Percentiles rank a stretch among this genome's conserved stretches.
Evolutionary conservation across 2,888 invertebrate species (phyloP).

Genomic region (Chloroclysta siterata): DNA sequence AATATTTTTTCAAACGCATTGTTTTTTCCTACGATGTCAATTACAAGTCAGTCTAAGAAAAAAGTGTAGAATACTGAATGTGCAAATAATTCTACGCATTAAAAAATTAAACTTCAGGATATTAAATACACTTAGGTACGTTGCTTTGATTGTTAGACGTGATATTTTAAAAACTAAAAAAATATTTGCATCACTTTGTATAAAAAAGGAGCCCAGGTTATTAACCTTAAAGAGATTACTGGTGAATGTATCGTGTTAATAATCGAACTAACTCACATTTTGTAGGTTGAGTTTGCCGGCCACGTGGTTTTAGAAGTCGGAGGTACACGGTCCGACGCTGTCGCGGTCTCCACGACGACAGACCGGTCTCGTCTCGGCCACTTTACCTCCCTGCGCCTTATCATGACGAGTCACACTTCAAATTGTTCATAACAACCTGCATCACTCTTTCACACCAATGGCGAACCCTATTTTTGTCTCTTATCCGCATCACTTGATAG

Average conservation of each 20-base stretch:
- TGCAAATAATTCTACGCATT: background rate
- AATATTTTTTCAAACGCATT: background rate
- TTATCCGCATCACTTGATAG: slow-evolving; percentile 40
- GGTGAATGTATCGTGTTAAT: slow-evolving; percentile 27
- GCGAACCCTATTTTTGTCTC: slow-evolving; percentile 42
- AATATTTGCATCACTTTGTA: background rate
- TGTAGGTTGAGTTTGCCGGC: slow-evolving; percentile 64
- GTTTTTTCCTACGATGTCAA: background rate
- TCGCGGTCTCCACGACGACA: slow-evolving; percentile 75
- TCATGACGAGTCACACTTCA: slow-evolving; percentile 49
- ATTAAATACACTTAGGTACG: background rate
- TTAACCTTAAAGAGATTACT: slow-evolving; percentile 12
- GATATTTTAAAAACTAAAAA: background rate
- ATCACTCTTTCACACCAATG: slow-evolving; percentile 45
- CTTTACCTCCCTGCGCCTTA: slow-evolving; percentile 44
- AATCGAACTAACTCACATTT: slow-evolving; percentile 64
- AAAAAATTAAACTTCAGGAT: background rate
- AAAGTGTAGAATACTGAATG: background rate
- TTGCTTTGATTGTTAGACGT: background rate
- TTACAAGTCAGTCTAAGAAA: too few species aligned
- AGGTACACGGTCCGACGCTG: slow-evolving; percentile 65
- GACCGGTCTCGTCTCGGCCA: slow-evolving; percentile 49
- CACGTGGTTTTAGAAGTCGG: slow-evolving; percentile 69
- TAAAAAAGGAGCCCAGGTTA: slow-evolving; percentile 17
- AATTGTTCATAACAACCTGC: slow-evolving; percentile 42